phyloP scores from a whole-genome alignment of 2,888 invertebrate genomes.

The Drosophila koepferae region DNA sequence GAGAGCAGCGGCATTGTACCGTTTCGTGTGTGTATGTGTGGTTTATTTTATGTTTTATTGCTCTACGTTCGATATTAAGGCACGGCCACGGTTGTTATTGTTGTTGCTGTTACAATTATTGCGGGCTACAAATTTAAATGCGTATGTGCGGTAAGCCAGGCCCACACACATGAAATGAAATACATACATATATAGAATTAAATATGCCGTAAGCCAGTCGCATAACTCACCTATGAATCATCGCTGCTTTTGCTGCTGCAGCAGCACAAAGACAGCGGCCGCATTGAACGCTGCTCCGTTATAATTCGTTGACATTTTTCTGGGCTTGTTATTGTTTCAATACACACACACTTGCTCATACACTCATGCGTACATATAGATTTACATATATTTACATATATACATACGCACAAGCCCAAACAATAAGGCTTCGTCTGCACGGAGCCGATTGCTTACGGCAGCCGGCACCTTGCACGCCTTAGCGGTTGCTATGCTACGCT shows the following conservation, averaged over 20 bases:
- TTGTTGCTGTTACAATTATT: constrained; percentile 43
- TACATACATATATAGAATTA: constrained; percentile 7
- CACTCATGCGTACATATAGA: constrained; percentile 18
- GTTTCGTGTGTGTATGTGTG: constrained; percentile 17
- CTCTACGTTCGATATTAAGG: constrained; percentile 71
- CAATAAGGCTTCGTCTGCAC: constrained; percentile 35
- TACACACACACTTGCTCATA: constrained; percentile 28
- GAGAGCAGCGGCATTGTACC: constrained; percentile 80
- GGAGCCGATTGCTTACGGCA: constrained; percentile 32
- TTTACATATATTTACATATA: constrained; percentile 8
- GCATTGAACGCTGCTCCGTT: constrained; percentile 64
- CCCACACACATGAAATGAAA: constrained; percentile 2
- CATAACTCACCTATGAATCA: constrained; percentile 72
- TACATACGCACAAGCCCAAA: constrained; percentile 44
- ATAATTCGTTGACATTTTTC: constrained; percentile 66
- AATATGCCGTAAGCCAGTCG: constrained; percentile 38
- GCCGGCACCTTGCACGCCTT: constrained; percentile 47
- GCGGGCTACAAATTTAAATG: constrained; percentile 47
- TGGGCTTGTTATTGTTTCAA: constrained; percentile 71
- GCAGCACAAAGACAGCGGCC: constrained; percentile 62
- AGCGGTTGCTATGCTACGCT: constrained; percentile 13
- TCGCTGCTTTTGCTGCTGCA: constrained; percentile 56
- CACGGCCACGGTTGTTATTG: constrained; percentile 57
- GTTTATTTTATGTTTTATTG: constrained; percentile 47
- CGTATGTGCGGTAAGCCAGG: neutral